phyloP scores from a whole-genome alignment of 2,113 vertebrate genomes.

The Pterocles burchelli region DNA sequence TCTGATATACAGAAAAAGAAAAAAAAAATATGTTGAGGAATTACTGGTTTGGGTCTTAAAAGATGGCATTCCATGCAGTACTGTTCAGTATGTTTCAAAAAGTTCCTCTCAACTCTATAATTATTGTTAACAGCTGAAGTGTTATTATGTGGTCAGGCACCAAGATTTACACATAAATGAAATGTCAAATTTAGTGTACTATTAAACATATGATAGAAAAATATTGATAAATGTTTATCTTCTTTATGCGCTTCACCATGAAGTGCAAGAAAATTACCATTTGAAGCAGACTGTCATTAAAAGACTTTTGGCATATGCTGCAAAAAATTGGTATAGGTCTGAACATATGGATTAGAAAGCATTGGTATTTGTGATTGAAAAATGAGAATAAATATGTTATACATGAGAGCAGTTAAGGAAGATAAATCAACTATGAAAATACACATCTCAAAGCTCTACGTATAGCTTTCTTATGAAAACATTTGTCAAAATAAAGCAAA shows the following conservation, averaged over 20 bases:
- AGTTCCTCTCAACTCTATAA: background rate
- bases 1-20: background rate
- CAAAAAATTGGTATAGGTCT: background rate
- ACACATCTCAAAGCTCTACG: background rate
- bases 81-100: background rate
- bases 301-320: background rate
- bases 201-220: background rate
- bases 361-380: background rate
- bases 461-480: background rate
- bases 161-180: background rate
- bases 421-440: background rate
- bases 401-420: background rate
- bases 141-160: constrained; percentile 29
- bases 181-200: background rate
- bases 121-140: constrained; percentile 4
- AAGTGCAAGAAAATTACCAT: background rate
- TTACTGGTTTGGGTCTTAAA: background rate
- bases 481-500: background rate
- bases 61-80: background rate
- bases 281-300: background rate
- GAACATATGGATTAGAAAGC: background rate
- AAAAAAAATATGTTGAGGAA: background rate
- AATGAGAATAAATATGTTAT: background rate
- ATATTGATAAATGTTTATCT: constrained; percentile 34
- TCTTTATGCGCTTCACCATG: background rate